Base-by-base conservation (phyloP, 2,113 vertebrate genomes). In the Scomber japonicus region DNA sequence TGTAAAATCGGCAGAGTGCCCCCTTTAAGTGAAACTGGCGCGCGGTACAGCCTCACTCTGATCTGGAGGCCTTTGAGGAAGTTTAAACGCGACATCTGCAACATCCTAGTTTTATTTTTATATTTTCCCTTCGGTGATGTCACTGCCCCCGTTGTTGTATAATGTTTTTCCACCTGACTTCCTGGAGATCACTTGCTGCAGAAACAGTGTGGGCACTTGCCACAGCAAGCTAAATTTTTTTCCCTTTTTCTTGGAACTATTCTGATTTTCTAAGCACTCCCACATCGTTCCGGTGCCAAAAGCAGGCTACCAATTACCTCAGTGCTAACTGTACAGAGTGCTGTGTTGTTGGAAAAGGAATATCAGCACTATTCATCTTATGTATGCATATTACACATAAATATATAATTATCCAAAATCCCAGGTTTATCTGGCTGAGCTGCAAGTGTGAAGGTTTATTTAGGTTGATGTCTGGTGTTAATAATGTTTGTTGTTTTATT, bases 251-350 rank as follows among this genome's bases (percentile, higher is more conserved):
- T 70, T 87, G 75, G 78, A 81, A 79, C 65, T 79, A 75, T 85
- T 87, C 84, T 67, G 54, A 82, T 82, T 82, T 80, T 59, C 21
- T 44, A 45, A 71, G 69, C 64, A 80, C 73, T 77, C 75, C 76
- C 80, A 85, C 75, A 83, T 90, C 50, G 78, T 55, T 77, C 64
- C 1, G 15, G 7, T 71, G 78, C 31, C 50, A 75, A 76, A 75
- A 61, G 57, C 81, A 82, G 82, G 65, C 55, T 65, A 30, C 44
- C 81, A 89, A 81, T 89, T 87, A 89, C 62, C 72, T 78, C 71
- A 24, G 70, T 17, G 24, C 57, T 30, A 71, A 79, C 27, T 75
- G 48, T 76, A 86, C 56, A 78, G 71, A 76, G 61, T 71, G 46
- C 59, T 67, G 53, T 15, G 21, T 35, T 24, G 44, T 40, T 17